Evolutionary conservation across 2,888 invertebrate species (phyloP), one percentile per base, ranked within the genome.

Genomic region (Dioctria linearis): DNA sequence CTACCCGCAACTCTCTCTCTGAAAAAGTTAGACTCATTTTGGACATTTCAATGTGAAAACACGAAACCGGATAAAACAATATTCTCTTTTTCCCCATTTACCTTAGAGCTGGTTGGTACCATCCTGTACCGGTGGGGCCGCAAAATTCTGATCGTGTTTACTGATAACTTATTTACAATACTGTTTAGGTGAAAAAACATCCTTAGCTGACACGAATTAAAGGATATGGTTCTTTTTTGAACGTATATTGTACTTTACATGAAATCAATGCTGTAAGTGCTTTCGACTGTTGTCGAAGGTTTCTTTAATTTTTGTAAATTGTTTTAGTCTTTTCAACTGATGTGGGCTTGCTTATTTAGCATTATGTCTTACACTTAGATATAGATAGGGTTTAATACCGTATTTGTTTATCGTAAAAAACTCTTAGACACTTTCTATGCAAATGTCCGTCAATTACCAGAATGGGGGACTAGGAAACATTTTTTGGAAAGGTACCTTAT

Each of bases 101-200:
- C 61, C 63, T 76, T 46, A 63, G 25, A 25, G 61, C 76, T 25
- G 39, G 39, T 37, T 76, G 76, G 76, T 76, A 63, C 76, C 76
- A 63, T 39, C 11, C 49, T 43, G 76, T 76, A 76, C 76, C 76
- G 63, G 61, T 63, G n/a, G 25, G 25, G 61, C 25, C 39, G 40
- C 39, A 43, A 76, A 76, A 63, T 59, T 13, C 46, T 61, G 67
- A 79, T 79, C 79, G 79, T 79, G 80, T 67, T 73, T 67, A 8
- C 61, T 59, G 73, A 81, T 81, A 65, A 71, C 79, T 67, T 79
- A 79, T 79, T 79, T 67, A 67, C 79, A 51, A 40, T 78, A 63
- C 59, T 76, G 76, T 76, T 76, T 63, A 76, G 76, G 76, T 63
- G 76, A 76, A 76, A 76, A 76, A 76, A 76, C 49, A 76, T 76